These are phyloP conservation scores for Pyrochroa serraticornis DNA, from an alignment of 2,888 invertebrate genomes.

Conservation along the genomic window DNA sequence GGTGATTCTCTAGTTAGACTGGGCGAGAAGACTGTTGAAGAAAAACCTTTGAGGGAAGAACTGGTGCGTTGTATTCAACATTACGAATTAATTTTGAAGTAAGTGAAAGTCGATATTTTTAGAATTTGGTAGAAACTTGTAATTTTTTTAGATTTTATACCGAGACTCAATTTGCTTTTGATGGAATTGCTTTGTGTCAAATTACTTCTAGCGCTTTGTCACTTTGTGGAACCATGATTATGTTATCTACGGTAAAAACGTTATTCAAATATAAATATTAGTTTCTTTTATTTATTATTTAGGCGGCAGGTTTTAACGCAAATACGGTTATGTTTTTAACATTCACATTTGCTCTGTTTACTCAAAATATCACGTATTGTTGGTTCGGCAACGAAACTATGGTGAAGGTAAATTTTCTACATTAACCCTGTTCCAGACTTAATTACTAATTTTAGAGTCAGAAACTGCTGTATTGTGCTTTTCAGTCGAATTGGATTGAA, in stretches of 20 bases:
- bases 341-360: slow-evolving; percentile 6
- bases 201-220: slow-evolving; percentile 5
- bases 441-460: slow-evolving; percentile 7
- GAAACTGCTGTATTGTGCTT: slow-evolving; percentile 3
- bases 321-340: slow-evolving; percentile 1
- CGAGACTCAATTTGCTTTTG: background rate
- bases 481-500: slow-evolving; percentile 3
- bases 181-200: slow-evolving; percentile 8
- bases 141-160: slow-evolving; percentile 5
- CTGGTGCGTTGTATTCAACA: slow-evolving; percentile 5
- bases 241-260: slow-evolving; percentile 8
- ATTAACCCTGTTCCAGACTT: background rate
- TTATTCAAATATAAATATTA: background rate
- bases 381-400: slow-evolving; percentile 27
- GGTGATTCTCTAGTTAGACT: background rate
- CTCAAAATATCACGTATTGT: slow-evolving; percentile 21
- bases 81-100: slow-evolving; percentile 14
- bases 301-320: slow-evolving; percentile 3
- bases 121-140: background rate
- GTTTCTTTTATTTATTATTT: background rate
- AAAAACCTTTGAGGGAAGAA: background rate
- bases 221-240: slow-evolving; percentile 17
- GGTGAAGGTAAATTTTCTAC: slow-evolving; percentile 12
- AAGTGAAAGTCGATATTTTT: background rate
- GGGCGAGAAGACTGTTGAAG: background rate